Evolutionary conservation across 2,113 vertebrate species (phyloP).

Genomic region (Argyrosomus japonicus): DNA sequence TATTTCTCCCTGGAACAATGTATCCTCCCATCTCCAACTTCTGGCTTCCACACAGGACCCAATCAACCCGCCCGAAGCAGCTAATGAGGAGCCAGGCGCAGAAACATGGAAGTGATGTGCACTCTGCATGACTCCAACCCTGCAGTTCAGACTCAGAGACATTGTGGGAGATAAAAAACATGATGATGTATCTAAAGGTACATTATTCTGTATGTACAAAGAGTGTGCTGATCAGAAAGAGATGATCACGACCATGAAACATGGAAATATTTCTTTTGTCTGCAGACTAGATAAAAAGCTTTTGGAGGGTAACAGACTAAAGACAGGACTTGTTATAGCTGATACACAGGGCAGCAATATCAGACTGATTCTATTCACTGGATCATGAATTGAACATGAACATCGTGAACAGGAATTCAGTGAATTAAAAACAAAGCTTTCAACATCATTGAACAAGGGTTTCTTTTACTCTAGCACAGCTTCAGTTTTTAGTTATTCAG

Average conservation of each 20-base stretch:
- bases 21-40: background rate
- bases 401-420: too few relatives aligned
- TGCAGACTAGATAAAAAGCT: background rate
- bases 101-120: background rate
- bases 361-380: background rate
- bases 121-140: background rate
- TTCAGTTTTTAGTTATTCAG: too few relatives aligned
- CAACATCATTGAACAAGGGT: background rate
- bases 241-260: background rate
- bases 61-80: background rate
- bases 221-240: background rate
- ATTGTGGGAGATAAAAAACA: background rate
- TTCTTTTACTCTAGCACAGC: background rate
- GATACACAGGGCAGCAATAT: background rate
- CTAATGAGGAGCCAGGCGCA: constrained; percentile 9
- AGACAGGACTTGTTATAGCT: background rate
- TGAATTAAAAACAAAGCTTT: background rate
- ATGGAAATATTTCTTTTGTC: background rate
- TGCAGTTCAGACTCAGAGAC: background rate
- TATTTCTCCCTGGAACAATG: background rate
- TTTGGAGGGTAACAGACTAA: background rate
- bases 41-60: background rate
- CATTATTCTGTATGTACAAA: background rate
- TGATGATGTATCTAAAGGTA: background rate
- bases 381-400: too few relatives aligned